Conservation (phyloP, 2,888 invertebrate genomes). For the Rapana venosa region DNA sequence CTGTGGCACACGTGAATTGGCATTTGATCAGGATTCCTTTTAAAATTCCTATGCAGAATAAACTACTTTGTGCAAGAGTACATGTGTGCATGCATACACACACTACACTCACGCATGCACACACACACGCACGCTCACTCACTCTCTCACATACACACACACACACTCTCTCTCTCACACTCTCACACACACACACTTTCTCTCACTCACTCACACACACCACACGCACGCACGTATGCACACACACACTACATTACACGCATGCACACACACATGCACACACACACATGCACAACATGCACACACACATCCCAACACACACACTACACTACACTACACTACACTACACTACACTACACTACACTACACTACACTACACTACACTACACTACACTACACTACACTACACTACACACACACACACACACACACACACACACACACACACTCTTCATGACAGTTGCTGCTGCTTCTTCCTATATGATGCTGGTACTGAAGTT, state of each 20-base stretch:
- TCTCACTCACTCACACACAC: too few relatives aligned
- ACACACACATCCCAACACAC: not conserved
- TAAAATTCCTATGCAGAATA: not conserved
- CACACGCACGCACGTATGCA: not conserved
- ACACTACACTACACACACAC: not conserved
- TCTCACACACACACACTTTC: not conserved
- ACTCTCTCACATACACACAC: constrained; percentile 13
- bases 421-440: too few relatives aligned
- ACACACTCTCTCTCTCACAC: not conserved
- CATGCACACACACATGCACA: not conserved
- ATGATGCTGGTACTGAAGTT: too few relatives aligned
- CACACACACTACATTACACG: not conserved
- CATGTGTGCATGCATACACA: too few relatives aligned
- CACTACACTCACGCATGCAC: not conserved
- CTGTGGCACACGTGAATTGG: not conserved
- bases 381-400: not conserved
- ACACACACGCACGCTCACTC: constrained; percentile 10
- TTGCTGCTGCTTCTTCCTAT: too few relatives aligned
- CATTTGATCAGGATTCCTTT: not conserved
- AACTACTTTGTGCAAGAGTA: not conserved
- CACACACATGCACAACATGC: not conserved
- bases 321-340: not conserved
- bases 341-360: not conserved
- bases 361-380: too few relatives aligned
- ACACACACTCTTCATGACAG: too few relatives aligned